Evolutionary conservation across 64 coral and sea anemone species (phyloP).

Genomic region (Actinia tenebrosa): DNA sequence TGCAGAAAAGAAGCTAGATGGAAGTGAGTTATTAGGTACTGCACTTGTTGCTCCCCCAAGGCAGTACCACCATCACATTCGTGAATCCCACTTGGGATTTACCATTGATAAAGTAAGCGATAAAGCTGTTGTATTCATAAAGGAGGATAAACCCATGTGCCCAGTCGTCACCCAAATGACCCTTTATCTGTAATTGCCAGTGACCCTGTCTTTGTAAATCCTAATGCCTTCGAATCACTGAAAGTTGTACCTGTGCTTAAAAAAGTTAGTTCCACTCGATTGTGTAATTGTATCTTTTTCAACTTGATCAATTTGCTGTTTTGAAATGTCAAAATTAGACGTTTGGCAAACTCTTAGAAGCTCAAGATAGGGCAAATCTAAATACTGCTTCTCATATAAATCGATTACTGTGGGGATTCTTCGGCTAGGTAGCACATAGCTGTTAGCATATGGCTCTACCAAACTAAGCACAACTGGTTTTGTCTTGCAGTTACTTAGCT

Average conservation of each 20-base stretch:
- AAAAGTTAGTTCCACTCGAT: no score
- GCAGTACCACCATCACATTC: background rate
- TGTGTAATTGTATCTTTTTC: no score
- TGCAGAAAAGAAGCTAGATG: constrained; percentile 20
- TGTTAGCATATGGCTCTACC: background rate
- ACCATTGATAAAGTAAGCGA: no score
- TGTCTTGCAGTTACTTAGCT: constrained; percentile 18
- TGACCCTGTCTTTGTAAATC: constrained; percentile 52
- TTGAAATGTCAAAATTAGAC: no score
- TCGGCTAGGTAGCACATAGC: background rate
- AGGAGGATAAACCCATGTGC: constrained; percentile 22
- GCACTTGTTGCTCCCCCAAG: constrained; percentile 30
- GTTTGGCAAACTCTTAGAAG: no score
- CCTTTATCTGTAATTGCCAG: background rate
- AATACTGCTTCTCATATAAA: background rate
- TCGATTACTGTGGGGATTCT: background rate
- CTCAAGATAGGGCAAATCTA: background rate
- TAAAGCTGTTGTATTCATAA: constrained; percentile 15
- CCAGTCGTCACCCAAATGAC: constrained; percentile 28
- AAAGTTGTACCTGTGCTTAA: no score
- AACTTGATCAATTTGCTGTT: no score
- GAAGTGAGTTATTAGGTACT: constrained; percentile 21
- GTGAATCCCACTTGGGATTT: no score
- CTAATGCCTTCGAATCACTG: no score
- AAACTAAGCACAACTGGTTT: background rate